Evolutionary conservation across 2,797 vertebrate species (phyloP).

Genomic region (Poeciliopsis turneri): DNA sequence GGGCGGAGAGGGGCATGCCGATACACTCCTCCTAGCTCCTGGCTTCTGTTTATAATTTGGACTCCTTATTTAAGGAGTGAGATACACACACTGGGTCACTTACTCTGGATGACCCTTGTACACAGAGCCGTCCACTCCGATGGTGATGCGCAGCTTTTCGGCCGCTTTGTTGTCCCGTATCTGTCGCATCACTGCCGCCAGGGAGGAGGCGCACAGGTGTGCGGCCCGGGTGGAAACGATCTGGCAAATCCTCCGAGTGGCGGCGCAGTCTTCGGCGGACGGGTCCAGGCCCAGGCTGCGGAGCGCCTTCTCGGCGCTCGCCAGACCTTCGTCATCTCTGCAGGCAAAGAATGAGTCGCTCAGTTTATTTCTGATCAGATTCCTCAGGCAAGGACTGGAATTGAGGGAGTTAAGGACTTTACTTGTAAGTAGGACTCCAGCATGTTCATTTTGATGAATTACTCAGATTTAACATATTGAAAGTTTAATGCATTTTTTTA

Average conservation of each 20-base stretch:
- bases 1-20: not conserved
- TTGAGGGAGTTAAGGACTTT: not conserved
- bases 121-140: conserved; percentile 92
- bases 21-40: not conserved
- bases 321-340: conserved; percentile 89
- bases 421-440: too few relatives aligned
- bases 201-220: conserved; percentile 88
- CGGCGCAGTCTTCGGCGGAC: conserved; percentile 85
- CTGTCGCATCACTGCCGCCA: conserved; percentile 88
- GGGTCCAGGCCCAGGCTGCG: conserved; percentile 85
- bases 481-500: too few relatives aligned
- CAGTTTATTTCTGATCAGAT: not conserved
- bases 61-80: not conserved
- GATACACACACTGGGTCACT: conserved; percentile 56
- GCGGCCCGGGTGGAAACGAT: conserved; percentile 92
- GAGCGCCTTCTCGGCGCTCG: conserved; percentile 84
- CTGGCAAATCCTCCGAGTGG: conserved; percentile 89
- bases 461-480: too few relatives aligned
- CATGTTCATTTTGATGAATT: too few relatives aligned
- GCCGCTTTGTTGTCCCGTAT: conserved; percentile 92
- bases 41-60: not conserved
- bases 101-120: conserved; percentile 97
- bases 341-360: not conserved
- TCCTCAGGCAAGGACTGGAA: not conserved
- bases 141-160: conserved; percentile 86